Conservation (phyloP, 2,888 invertebrate species). For the Gandaritis pyraliata region DNA sequence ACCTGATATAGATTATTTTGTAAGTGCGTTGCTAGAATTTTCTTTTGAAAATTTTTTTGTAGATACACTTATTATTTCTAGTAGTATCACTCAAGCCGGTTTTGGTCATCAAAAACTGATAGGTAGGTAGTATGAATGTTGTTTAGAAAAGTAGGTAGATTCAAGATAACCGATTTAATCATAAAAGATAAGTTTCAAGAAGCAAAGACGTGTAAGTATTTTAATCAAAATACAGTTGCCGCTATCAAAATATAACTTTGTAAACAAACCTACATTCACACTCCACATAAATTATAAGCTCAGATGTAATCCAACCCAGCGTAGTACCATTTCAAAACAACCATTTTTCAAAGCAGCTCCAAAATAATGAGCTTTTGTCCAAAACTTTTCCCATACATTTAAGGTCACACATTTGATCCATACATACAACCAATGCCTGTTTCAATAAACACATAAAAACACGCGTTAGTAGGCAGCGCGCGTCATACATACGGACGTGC, state of each 20-base stretch:
- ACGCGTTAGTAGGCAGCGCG: conserved; percentile 66
- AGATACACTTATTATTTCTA: no score
- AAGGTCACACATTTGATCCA: conserved; percentile 63
- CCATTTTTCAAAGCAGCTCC: conserved; percentile 42
- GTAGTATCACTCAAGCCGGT: no score
- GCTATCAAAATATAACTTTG: background rate
- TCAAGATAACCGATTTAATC: no score
- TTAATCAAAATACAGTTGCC: conserved; percentile 1
- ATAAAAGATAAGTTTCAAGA: no score
- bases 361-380: conserved; percentile 45
- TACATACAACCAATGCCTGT: conserved; percentile 69
- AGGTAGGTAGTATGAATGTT: no score
- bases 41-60: no score
- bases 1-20: background rate
- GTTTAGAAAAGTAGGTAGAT: no score
- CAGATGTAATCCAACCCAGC: conserved; percentile 32
- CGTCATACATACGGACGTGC: conserved; percentile 67
- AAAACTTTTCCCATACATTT: conserved; percentile 44
- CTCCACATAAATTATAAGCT: conserved; percentile 26
- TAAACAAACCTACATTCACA: conserved; percentile 28
- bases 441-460: conserved; percentile 83
- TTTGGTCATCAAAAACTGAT: no score
- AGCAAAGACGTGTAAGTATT: no score
- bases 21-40: background rate
- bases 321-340: conserved; percentile 39